Evolutionary conservation across 2,113 vertebrate genomes (phyloP).

Genomic region (Siniperca chuatsi): DNA sequence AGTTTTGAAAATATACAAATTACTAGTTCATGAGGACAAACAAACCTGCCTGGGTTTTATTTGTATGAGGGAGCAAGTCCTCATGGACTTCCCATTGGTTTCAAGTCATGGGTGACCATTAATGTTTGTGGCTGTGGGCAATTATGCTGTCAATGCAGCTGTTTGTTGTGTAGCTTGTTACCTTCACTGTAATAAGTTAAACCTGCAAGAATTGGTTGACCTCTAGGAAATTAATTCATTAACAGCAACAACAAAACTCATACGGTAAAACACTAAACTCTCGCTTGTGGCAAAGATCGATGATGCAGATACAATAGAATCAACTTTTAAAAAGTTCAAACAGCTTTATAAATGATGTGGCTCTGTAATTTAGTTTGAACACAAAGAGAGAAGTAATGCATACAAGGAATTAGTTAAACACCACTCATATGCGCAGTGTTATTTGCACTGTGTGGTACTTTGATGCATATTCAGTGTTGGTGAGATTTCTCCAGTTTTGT

Average conservation of each 20-base stretch:
- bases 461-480: constrained; percentile 48
- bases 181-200: constrained; percentile 19
- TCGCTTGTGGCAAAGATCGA: background rate
- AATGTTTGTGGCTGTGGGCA: constrained; percentile 30
- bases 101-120: constrained; percentile 42
- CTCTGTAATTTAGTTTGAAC: constrained; percentile 3
- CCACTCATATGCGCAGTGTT: background rate
- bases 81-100: constrained; percentile 26
- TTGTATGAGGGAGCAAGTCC: constrained; percentile 13
- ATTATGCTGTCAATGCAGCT: constrained; percentile 8
- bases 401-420: constrained; percentile 5
- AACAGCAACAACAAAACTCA: constrained; percentile 5
- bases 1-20: constrained; percentile 1
- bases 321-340: constrained; percentile 13
- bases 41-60: constrained; percentile 7
- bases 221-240: constrained; percentile 34
- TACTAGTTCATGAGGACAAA: constrained; percentile 15
- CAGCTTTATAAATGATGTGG: background rate
- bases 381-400: background rate
- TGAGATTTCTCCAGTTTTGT: constrained; percentile 41
- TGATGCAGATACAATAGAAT: constrained; percentile 1
- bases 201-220: constrained; percentile 32
- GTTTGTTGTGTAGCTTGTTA: constrained; percentile 28
- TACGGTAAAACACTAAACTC: background rate
- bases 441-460: constrained; percentile 27